Base-by-base conservation (phyloP, 1,140 invertebrate genomes). In the Atta texana region DNA sequence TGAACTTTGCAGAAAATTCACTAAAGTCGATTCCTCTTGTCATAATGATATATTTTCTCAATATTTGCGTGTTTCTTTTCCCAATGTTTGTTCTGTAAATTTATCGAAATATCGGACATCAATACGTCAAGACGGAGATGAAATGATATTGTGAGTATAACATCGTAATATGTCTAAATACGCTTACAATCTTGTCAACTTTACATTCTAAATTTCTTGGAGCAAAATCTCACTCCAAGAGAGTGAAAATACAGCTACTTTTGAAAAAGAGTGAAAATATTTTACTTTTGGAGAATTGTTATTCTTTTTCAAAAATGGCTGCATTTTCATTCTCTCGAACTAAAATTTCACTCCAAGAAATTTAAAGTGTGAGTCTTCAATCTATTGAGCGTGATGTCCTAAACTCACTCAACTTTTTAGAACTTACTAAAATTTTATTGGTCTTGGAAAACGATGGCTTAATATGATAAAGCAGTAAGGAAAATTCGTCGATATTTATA, bases 61-160 rank as follows among this genome's bases (percentile, higher is more conserved):
- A 34, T 68, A 31, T 68, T 80, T 68, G 44, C 51, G 24, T 57
- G 53, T 53, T 21, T 7, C 16, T 14, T 4, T 51, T 44, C 1
- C 2, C 55, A 8, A 7, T 57, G 16, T 68, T 55, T 34, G n/a
- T n/a, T 39, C 31, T 53, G 6, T 31, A 34, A 2, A 68, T 80
- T 80, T 68, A 69, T 63, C 55, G n/a, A 28, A 72, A 82, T 55
- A 21, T 12, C 69, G 14, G 49, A 74, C 61, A 75, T 63, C 55
- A 49, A 49, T 39, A n/a, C 18, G 39, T 21, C 51, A 21, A 44
- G 2, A 63, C 31, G 31, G 31, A 68, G n/a, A n/a, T 12, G 14
- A 68, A 39, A 68, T n/a, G 44, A 53, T 39, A 39, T 53, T 44
- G 39, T 44, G 10, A 44, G 24, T 34, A 7, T 44, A 18, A 39